These are phyloP conservation scores for Oxygymnocypris stewartii DNA, from an alignment of 2,113 vertebrate genomes.

Conservation along the genomic window DNA sequence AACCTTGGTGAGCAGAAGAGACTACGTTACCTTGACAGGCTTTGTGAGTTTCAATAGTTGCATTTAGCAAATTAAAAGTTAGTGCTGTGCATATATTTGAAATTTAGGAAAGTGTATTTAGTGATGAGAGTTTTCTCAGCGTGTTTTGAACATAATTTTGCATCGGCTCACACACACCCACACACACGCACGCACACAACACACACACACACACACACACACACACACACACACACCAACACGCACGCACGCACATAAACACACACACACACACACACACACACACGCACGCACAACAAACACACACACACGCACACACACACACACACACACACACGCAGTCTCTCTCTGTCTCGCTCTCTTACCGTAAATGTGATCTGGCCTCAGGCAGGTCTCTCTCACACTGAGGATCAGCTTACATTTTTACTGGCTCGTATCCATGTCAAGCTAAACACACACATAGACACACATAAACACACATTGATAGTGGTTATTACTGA, in stretches of 20 bases:
- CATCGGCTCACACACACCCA: conserved; percentile 11
- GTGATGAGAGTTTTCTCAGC: not conserved
- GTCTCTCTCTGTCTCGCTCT: conserved; percentile 40
- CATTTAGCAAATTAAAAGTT: not conserved
- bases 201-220: not conserved
- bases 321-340: not conserved
- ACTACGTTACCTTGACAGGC: not conserved
- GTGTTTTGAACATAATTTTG: not conserved
- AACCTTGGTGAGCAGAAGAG: no score
- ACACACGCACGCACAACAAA: not conserved
- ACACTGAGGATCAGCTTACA: conserved; percentile 67
- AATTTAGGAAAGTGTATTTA: not conserved
- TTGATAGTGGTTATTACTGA: not conserved
- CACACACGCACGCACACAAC: not conserved
- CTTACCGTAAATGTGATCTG: conserved; percentile 64
- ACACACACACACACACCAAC: not conserved
- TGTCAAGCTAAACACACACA: conserved; percentile 53
- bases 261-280: not conserved
- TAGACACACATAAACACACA: conserved; percentile 13
- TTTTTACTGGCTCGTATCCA: conserved; percentile 69
- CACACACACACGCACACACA: conserved; percentile 2
- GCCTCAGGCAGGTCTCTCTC: conserved; percentile 65
- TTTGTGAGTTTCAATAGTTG: not conserved
- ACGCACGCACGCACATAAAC: not conserved
- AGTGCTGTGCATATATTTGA: not conserved